Evolutionary conservation across 2,113 vertebrate species (phyloP).

Genomic region (Petaurus breviceps): DNA sequence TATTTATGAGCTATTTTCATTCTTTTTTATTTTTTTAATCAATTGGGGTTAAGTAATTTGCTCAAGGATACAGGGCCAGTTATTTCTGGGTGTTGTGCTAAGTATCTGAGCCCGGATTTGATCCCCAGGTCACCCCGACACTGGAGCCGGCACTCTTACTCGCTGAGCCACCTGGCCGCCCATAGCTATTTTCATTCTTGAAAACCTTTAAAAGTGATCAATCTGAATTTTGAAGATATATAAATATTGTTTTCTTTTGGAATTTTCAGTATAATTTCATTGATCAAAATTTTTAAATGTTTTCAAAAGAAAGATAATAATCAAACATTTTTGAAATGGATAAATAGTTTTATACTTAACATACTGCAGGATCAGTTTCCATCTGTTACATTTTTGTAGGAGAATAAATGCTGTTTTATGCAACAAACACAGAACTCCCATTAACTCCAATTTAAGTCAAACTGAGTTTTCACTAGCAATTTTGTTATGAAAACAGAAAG

Average conservation of each 20-base stretch:
- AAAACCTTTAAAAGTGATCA: neutral
- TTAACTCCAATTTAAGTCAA: constrained; percentile 77
- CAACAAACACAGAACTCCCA: constrained; percentile 62
- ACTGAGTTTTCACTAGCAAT: constrained; percentile 67
- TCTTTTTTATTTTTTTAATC: no score
- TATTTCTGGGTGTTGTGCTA: no score
- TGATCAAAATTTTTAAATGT: neutral
- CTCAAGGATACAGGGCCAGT: no score
- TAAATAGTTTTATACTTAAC: neutral
- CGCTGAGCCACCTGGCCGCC: no score
- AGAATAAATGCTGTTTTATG: constrained; percentile 36
- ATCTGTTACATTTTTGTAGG: neutral
- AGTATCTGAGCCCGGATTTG: no score
- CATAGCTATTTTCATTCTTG: neutral
- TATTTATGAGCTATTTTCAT: neutral
- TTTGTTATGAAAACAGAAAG: constrained; percentile 56
- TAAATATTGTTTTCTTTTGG: constrained; percentile 18
- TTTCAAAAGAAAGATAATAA: neutral
- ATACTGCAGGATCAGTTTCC: neutral
- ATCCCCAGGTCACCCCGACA: no score
- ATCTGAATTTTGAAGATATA: neutral
- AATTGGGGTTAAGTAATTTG: no score
- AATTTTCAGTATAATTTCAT: neutral
- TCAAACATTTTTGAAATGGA: neutral
- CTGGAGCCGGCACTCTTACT: no score